Evolutionary conservation across 2,797 vertebrate species (phyloP), one percentile per base, ranked within the genome.

Genomic region (Coreius guichenoti): DNA sequence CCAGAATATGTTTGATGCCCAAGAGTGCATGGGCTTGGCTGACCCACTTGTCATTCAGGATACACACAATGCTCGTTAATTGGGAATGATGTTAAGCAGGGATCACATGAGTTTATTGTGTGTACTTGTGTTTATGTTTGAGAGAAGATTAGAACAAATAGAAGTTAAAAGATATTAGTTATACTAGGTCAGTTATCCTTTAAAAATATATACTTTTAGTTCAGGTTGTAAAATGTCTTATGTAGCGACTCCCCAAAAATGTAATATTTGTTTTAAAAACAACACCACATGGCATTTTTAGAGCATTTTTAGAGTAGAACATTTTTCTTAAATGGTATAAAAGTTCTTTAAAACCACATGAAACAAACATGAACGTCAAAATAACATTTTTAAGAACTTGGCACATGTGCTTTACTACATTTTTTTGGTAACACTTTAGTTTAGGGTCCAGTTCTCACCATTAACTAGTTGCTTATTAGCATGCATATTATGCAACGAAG

Each of bases 1-100:
- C n/a, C 11, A 61, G 86, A 79, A 9, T 26, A 76, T 78, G 70
- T 76, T 67, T 61, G 56, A 81, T 87, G 80, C 80, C 63, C 45
- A 78, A 67, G 45, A 47, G 74, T 82, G 43, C 23, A 73, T 56
- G 43, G 77, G 36, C 51, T 82, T 67, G 49, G 72, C 67, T 85
- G 74, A 85, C 47, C 67, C 9, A 17, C 16, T 61, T 51, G 73
- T 43, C 47, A 63, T 84, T 49, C 47, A 81, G 78, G 61, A 39
- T 74, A 47, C 3, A 16, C 63, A 61, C 49, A 26, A 61, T 29
- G 26, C 26, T 58, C 4, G 63, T 67, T 84, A 23, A 61, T 74
- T 75, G 29, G 21, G 8, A 65, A 51, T 51, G 1, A 26, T 31
- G 31, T 65, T 39, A 65, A 26, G 73, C 61, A 87, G 33, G 8